Percentiles rank a stretch among this genome's conserved stretches.
phyloP scores from a whole-genome alignment of 2,888 invertebrate species.

The Priocnemis perturbator region DNA sequence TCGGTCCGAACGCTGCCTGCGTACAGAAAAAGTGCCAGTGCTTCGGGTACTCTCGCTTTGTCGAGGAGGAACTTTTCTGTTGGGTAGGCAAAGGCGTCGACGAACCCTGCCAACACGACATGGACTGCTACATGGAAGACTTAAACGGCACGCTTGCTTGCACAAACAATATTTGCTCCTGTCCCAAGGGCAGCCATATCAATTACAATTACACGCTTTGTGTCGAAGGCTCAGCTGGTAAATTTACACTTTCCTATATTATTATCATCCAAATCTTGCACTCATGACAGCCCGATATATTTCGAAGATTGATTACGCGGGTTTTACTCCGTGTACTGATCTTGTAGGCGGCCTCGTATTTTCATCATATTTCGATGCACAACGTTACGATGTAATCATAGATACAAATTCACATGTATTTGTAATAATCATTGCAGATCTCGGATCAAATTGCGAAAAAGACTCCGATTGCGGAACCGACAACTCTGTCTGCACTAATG shows the following conservation, averaged over 20 bases:
- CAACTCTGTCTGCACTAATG: constrained; percentile 38
- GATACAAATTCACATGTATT: too few species aligned
- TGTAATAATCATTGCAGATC: constrained; percentile 21
- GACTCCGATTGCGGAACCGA: constrained; percentile 42
- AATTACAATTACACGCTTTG: constrained; percentile 49
- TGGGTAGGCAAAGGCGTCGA: constrained; percentile 60
- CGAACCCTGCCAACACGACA: constrained; percentile 50
- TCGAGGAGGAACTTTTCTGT: constrained; percentile 59
- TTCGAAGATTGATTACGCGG: too few species aligned
- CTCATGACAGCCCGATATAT: too few species aligned
- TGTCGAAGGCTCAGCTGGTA: constrained; percentile 29
- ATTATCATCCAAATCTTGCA: background rate
- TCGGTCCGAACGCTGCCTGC: constrained; percentile 63
- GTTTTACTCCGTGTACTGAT: too few species aligned
- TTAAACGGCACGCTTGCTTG: constrained; percentile 43
- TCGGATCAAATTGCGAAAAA: constrained; percentile 49
- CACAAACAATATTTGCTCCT: constrained; percentile 46
- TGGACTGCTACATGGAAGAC: constrained; percentile 57
- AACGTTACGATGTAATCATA: too few species aligned
- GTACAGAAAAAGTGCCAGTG: constrained; percentile 54
- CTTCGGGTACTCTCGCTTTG: constrained; percentile 57
- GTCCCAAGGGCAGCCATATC: constrained; percentile 46
- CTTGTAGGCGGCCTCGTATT: too few species aligned
- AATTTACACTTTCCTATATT: background rate
- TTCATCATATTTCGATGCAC: background rate